Conservation (phyloP, 2,113 vertebrate species). For the Elephas maximus region DNA sequence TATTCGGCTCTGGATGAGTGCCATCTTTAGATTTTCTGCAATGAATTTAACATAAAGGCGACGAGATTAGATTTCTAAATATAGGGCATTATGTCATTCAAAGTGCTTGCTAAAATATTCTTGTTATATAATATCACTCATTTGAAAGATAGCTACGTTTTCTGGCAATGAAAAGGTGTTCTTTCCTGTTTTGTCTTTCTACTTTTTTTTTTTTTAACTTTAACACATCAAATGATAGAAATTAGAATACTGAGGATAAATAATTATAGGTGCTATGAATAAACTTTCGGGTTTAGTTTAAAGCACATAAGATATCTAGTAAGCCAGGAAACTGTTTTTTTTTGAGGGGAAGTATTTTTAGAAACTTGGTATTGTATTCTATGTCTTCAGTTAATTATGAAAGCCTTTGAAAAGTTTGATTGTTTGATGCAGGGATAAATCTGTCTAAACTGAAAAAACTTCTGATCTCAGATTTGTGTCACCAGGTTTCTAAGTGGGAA, state of each 20-base stretch:
- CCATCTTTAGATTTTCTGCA: slow-evolving; percentile 54
- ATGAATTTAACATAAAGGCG: slow-evolving; percentile 62
- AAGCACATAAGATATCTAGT: not conserved
- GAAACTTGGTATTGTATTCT: slow-evolving; percentile 2
- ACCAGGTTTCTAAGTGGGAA: slow-evolving; percentile 31
- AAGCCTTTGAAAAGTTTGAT: slow-evolving; percentile 38
- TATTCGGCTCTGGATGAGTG: slow-evolving; percentile 11
- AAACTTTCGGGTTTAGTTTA: slow-evolving; percentile 49
- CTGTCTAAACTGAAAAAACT: slow-evolving; percentile 47
- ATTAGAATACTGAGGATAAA: slow-evolving; percentile 27
- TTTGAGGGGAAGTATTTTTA: not conserved
- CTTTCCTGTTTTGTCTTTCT: slow-evolving; percentile 59
- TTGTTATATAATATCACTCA: slow-evolving; percentile 39
- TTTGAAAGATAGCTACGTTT: slow-evolving; percentile 43
- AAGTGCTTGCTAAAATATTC: slow-evolving; percentile 58
- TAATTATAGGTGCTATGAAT: slow-evolving; percentile 3
- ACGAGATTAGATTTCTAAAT: slow-evolving; percentile 63
- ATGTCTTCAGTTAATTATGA: slow-evolving; percentile 45
- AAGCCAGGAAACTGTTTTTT: slow-evolving; percentile 29
- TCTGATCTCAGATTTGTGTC: slow-evolving; percentile 25
- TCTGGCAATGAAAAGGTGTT: not conserved
- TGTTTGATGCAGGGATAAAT: slow-evolving; percentile 11
- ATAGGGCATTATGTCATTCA: slow-evolving; percentile 11
- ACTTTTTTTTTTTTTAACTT: slow-evolving; percentile 49
- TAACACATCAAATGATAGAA: slow-evolving; percentile 27